Base-by-base conservation (phyloP, 1,140 invertebrate species). In the Lutraria rhynchaena region DNA sequence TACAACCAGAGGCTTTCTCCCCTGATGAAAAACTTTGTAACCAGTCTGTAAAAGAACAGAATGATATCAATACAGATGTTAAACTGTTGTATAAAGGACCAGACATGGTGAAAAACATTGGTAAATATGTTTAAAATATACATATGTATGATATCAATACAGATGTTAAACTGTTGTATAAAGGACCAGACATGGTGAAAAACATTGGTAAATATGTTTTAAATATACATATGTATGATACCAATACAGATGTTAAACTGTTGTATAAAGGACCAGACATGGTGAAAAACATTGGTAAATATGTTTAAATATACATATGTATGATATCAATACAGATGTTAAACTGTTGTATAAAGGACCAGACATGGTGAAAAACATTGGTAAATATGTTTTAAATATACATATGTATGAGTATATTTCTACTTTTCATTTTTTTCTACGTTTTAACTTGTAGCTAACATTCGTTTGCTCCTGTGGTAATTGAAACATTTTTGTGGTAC, bases 81-180 rank as follows among this genome's bases (percentile, higher is more conserved):
- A 75, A 61, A 31, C 57, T 61, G 11, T 22, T 75, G 24, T 60
- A 75, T 29, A 75, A 60, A 24, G 63, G 58, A 49, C 55, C 55
- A 29, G 57, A 61, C 17, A 61, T 60, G 31, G 0, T 9, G 17
- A 75, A 61, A 24, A 69, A 13, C 33, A 5, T n/a, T 5, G 33
- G 15, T 69, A 3, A 46, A 13, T 17, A 49, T 11, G 1, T 11
- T 49, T 22, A 17, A 35, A 3, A 35, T 1, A 35, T 4, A 19
- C 5, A 9, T 1, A 41, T 65, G 4, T 22, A 24, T 22, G 9
- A 31, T 9, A 61, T 9, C 15, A 27, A 15, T 3, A 44, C 33
- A 11, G 44, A 75, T 51, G 41, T 75, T 11, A 75, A 61, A 31
- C 57, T 61, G 11, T 22, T 75, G 24, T 60, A 75, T 29, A 75